Evolutionary conservation across 2,888 invertebrate species (phyloP), one percentile per base, ranked within the genome.

Genomic region (Myopa tessellatipennis): DNA sequence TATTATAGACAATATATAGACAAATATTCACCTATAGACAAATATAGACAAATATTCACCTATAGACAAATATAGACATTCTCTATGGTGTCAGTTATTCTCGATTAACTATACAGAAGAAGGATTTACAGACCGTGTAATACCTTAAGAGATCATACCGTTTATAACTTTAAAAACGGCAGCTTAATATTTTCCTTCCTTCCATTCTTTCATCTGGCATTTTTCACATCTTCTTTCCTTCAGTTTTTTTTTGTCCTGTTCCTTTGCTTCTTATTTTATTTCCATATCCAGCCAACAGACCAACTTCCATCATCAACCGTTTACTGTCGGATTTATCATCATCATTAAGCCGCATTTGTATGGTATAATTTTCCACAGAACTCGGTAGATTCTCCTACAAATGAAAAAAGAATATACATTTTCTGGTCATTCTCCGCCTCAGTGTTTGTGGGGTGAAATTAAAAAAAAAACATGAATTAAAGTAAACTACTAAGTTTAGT

Each of bases 401-500:
- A 61, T 26, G 26, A 26, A 26, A 26, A 26, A 26, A 26, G 26
- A 26, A 26, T 26, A 26, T 26, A 73, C 26, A 34, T 6, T 69
- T n/a, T 26, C 26, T 69, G 69, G 69, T 69, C 69, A 69, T 26
- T 26, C 50, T 18, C 26, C 6, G 45, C 45, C 10, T 45, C 45
- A 10, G 14, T 40, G 10, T 69, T 69, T 69, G 34, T 45, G 40
- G 50, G 26, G 26, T 2, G 14, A 52, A 52, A 70, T 26, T 8
- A 18, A 18, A 36, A 52, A 26, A 69, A 45, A n/a, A 4, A 55
- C 4, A 26, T 6, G 26, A 71, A 58, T 6, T 40, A 7, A 73
- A 61, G n/a, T 75, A 72, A 77, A 76, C 79, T 75, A 38, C 73
- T 76, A 77, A 77, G 79, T 77, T 79, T 76, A 79, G 77, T 79